A percentile compares a stretch with the other conserved stretches of the same genome.
Conservation (phyloP, 2,888 invertebrate species). For the Caradrina clavipalpis region DNA sequence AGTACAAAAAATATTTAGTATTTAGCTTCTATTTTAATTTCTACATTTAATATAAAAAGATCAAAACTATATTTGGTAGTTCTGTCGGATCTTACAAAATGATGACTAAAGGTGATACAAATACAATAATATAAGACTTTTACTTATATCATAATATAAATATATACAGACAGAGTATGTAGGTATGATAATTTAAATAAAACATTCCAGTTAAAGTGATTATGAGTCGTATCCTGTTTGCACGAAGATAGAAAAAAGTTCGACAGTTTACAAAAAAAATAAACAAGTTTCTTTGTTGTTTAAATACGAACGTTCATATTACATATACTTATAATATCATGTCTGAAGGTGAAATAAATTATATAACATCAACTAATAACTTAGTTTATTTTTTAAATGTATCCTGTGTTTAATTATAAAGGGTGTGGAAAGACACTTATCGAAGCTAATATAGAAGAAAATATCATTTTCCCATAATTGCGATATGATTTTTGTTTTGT, state of each 20-base stretch:
- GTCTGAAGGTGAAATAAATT: slow-evolving; percentile 25
- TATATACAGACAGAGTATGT: slow-evolving; percentile 6
- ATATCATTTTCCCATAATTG: no score
- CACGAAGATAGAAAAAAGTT: slow-evolving; percentile 33
- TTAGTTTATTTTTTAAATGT: neutral
- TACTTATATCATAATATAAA: slow-evolving; percentile 30
- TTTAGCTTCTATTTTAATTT: slow-evolving; percentile 34
- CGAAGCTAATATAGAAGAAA: no score
- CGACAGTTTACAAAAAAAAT: slow-evolving; percentile 21
- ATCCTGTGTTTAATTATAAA: neutral
- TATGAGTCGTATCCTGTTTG: slow-evolving; percentile 43
- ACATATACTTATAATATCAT: neutral
- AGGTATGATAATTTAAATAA: slow-evolving; percentile 28
- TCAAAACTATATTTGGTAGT: slow-evolving; percentile 40
- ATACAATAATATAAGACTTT: slow-evolving; percentile 22
- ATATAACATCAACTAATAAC: neutral
- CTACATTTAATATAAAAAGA: slow-evolving; percentile 11
- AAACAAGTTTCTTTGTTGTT: slow-evolving; percentile 42
- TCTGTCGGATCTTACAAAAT: slow-evolving; percentile 8
- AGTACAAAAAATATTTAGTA: slow-evolving; percentile 42
- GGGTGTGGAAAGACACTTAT: no score
- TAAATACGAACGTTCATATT: slow-evolving; percentile 4
- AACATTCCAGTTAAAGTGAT: slow-evolving; percentile 32
- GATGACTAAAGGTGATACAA: slow-evolving; percentile 7
- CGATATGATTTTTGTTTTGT: no score